These are phyloP conservation scores for Phalacrocorax brasilianus DNA, from an alignment of 2,113 vertebrate genomes.

Conservation along the genomic window DNA sequence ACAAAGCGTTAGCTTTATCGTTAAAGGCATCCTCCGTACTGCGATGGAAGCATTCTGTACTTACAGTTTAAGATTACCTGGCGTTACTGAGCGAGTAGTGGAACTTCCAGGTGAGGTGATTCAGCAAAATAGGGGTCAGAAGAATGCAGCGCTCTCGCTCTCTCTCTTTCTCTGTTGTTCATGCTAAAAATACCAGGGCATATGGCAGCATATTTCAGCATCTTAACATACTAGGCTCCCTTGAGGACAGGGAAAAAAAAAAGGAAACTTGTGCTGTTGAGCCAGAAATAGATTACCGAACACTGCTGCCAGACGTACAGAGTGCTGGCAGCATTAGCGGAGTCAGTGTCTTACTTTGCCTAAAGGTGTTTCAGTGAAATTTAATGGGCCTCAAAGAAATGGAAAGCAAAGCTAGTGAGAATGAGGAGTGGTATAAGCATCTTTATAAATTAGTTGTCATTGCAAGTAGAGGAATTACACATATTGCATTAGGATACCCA, in stretches of 20 bases:
- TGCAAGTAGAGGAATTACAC: conserved; percentile 68
- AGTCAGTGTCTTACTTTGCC: conserved; percentile 23
- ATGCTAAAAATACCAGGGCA: conserved; percentile 61
- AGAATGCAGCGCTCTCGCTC: conserved; percentile 21
- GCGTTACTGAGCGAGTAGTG: conserved; percentile 9
- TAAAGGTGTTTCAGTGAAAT: conserved; percentile 12
- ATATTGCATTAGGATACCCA: conserved; percentile 75
- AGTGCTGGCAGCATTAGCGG: conserved; percentile 38
- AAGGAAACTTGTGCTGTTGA: conserved; percentile 47
- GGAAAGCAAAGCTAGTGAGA: conserved; percentile 37
- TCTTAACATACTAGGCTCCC: conserved; percentile 51
- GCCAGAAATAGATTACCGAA: conserved; percentile 53
- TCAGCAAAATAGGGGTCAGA: conserved; percentile 53
- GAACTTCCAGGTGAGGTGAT: conserved; percentile 63
- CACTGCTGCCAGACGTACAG: conserved; percentile 25
- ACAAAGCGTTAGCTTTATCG: conserved; percentile 25
- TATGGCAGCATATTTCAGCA: conserved; percentile 63
- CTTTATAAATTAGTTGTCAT: conserved; percentile 57
- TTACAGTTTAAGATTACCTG: conserved; percentile 55
- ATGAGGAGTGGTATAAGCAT: background rate
- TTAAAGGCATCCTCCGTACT: conserved; percentile 49
- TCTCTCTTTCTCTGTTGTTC: conserved; percentile 44
- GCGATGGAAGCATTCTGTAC: conserved; percentile 58
- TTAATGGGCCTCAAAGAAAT: conserved; percentile 26
- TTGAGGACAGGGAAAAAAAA: conserved; percentile 53